Conservation (phyloP, 2,888 invertebrate genomes). For the Dasysyrphus albostriatus region DNA sequence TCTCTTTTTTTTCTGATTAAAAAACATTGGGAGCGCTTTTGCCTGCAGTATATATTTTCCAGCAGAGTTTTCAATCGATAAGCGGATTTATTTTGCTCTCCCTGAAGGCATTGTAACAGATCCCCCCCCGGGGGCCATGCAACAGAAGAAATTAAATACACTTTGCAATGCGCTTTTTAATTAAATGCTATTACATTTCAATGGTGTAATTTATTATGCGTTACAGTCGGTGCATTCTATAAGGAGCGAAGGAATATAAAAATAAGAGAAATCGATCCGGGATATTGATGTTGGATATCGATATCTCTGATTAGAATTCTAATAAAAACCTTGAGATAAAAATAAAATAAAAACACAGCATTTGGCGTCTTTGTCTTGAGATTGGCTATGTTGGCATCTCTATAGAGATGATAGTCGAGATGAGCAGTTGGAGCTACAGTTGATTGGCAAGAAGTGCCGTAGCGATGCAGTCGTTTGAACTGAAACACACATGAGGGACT, state of each 20-base stretch:
- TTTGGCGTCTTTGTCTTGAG: conserved; percentile 32
- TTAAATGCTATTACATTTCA: conserved; percentile 71
- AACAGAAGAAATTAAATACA: conserved; percentile 31
- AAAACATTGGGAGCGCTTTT: background rate
- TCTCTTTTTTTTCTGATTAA: conserved; percentile 37
- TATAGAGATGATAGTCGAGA: background rate
- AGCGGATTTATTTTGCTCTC: conserved; percentile 60
- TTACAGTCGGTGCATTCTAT: conserved; percentile 49
- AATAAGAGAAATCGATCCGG: conserved; percentile 16
- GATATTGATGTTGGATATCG: conserved; percentile 34
- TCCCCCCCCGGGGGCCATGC: background rate
- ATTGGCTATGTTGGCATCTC: background rate
- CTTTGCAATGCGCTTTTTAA: conserved; percentile 69
- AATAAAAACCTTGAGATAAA: conserved; percentile 25
- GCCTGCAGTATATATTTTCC: conserved; percentile 5
- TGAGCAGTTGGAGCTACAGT: background rate
- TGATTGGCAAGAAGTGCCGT: conserved; percentile 21
- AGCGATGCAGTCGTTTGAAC: background rate
- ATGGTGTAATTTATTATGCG: conserved; percentile 56
- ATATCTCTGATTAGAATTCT: conserved; percentile 58
- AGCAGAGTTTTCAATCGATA: conserved; percentile 43
- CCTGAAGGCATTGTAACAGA: conserved; percentile 21
- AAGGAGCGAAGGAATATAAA: background rate
- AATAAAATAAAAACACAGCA: conserved; percentile 1
- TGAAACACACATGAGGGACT: conserved; percentile 12